Base-by-base conservation (phyloP, 2,113 vertebrate genomes). In the Siphamia tubifer region DNA sequence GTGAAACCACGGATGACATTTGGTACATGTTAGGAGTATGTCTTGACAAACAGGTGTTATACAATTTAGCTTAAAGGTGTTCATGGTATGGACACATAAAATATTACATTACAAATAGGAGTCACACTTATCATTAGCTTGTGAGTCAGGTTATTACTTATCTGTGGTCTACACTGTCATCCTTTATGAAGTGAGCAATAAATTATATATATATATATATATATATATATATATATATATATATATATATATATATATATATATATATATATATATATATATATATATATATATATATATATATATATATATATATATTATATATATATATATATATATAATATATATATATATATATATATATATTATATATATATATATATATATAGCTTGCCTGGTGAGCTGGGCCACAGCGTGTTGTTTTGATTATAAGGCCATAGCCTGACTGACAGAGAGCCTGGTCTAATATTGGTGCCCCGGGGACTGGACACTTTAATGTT, bases 401-500 rank as follows among this genome's bases (percentile, higher is more conserved):
- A 78, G 83, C 38, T 35, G 40, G 81, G 53, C 49, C 53, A 42
- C 62, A 60, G 72, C 79, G 71, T 71, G 75, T 75, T 91, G 79
- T 81, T 88, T 85, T 87, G 84, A 89, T 90, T 86, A 87, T 39
- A 63, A 77, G 42, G 47, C 53, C 74, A 63, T 73, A 82, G 71
- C 61, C 69, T 54, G 48, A 53, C 75, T 77, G 86, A 85, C 79
- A 83, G 75, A 58, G 48, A 55, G 63, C 74, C 32, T 39, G 52
- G 57, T 51, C 32, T 57, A 77, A 78, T 79, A 81, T 82, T 78
- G 72, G 49, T 44, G 9, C 66, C 63, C 30, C 11, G 38, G 28
- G 68, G 64, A 82, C 20, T 72, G 39, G 52, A 63, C 61, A 38
- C 72, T 61, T 58, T 66, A 52, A 63, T 74, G 54, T 61, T 20